These are phyloP conservation scores for Spilogale gracilis DNA, from an alignment of 2,113 vertebrate species.

Conservation along the genomic window DNA sequence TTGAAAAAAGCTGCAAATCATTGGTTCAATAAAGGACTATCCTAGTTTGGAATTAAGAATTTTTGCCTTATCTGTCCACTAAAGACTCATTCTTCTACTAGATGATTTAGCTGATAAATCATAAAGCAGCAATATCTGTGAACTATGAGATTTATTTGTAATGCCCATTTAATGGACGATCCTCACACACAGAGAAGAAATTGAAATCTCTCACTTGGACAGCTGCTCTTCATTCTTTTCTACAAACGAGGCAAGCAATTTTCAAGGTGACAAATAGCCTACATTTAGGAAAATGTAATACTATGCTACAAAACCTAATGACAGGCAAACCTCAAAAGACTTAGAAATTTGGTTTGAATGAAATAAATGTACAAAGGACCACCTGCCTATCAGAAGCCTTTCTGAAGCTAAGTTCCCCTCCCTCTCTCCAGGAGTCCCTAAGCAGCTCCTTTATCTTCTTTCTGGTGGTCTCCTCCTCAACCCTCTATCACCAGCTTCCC, in stretches of 20 bases:
- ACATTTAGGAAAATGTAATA: conserved; percentile 68
- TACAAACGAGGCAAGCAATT: conserved; percentile 35
- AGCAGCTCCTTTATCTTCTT: background rate
- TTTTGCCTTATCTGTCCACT: background rate
- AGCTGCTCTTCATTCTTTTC: conserved; percentile 59
- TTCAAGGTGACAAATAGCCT: conserved; percentile 67
- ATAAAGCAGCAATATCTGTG: background rate
- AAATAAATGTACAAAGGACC: conserved; percentile 2
- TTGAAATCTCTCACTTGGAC: background rate
- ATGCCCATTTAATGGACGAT: background rate
- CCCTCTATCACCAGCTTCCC: background rate
- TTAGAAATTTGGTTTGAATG: conserved; percentile 37
- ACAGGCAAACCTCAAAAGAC: conserved; percentile 49
- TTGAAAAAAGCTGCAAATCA: conserved; percentile 8
- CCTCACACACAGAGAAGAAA: conserved; percentile 53
- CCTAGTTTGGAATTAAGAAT: conserved; percentile 16
- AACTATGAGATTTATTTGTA: conserved; percentile 35
- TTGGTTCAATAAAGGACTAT: background rate
- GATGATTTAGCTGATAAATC: background rate
- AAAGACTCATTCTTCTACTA: conserved; percentile 1
- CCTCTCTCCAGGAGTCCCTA: background rate
- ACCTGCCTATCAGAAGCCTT: conserved; percentile 20
- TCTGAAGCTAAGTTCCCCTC: background rate
- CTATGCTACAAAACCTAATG: conserved; percentile 60
- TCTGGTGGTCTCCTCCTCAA: background rate